These are phyloP conservation scores for Tachystola acroxantha DNA, from an alignment of 2,888 invertebrate species.

Conservation along the genomic window DNA sequence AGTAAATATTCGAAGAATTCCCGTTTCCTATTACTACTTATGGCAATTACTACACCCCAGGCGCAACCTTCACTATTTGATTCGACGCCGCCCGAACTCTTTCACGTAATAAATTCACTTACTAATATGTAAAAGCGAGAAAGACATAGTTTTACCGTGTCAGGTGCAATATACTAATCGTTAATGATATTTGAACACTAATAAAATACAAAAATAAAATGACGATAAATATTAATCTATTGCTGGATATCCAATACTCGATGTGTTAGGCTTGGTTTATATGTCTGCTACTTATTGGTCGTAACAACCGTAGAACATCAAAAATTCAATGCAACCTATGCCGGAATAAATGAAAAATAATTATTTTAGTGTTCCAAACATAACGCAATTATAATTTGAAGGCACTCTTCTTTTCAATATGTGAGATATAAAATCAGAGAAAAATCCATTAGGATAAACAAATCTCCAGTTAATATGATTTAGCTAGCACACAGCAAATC, in stretches of 20 bases:
- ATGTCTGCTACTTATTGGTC: too few species aligned
- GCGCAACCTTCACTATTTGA: slow-evolving; percentile 43
- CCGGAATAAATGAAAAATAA: too few species aligned
- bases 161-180: slow-evolving; percentile 58
- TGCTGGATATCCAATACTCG: slow-evolving; percentile 53
- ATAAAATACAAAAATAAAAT: slow-evolving; percentile 67
- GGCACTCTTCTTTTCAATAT: too few species aligned
- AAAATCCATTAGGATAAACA: too few species aligned
- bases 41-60: slow-evolving; percentile 48
- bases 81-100: slow-evolving; percentile 37
- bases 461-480: too few species aligned
- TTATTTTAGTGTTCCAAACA: too few species aligned
- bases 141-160: slow-evolving; percentile 27
- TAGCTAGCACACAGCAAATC: too few species aligned
- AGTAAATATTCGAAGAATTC: slow-evolving; percentile 51
- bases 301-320: too few species aligned
- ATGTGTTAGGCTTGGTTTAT: slow-evolving; percentile 33
- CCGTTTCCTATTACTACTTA: slow-evolving; percentile 32
- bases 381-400: too few species aligned
- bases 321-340: too few species aligned
- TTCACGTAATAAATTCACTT: slow-evolving; percentile 52
- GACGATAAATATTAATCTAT: slow-evolving; percentile 69
- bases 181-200: slow-evolving; percentile 71
- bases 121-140: slow-evolving; percentile 36
- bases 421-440: too few species aligned